Percentiles rank a stretch among this genome's conserved stretches.
Evolutionary conservation across 1,140 invertebrate genomes (phyloP).

Genomic region (Hylaeus volcanicus): DNA sequence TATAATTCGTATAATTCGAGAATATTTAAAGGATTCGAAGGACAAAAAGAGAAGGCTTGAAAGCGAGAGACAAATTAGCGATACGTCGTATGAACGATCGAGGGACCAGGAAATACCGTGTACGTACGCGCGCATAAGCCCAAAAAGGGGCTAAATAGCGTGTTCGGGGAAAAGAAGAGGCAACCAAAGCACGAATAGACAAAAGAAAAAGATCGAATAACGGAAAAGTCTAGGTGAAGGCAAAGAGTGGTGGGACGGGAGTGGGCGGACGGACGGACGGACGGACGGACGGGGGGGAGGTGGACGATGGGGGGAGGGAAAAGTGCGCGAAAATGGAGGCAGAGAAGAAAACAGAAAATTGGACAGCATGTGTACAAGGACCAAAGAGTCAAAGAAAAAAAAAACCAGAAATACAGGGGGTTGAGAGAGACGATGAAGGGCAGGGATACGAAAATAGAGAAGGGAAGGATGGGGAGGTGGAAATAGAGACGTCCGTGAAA

Average conservation of each 20-base stretch:
- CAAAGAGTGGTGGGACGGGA: no score
- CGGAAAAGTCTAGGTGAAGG: no score
- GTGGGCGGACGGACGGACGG: no score
- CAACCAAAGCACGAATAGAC: background rate
- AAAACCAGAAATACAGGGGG: slow-evolving; percentile 22
- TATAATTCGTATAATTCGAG: no score
- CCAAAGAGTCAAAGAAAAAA: slow-evolving; percentile 26
- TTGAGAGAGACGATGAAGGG: background rate
- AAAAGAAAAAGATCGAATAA: slow-evolving; percentile 16
- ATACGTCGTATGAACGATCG: background rate
- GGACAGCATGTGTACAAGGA: slow-evolving; percentile 15
- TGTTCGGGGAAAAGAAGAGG: background rate
- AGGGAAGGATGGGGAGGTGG: slow-evolving; percentile 13
- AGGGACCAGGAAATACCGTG: background rate
- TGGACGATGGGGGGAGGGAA: background rate
- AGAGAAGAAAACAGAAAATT: slow-evolving; percentile 21
- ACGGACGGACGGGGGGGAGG: background rate
- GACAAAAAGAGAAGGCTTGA: background rate
- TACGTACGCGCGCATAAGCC: background rate
- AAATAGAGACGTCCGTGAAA: slow-evolving; percentile 5
- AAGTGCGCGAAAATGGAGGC: background rate
- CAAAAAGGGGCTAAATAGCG: background rate
- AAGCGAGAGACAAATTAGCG: background rate
- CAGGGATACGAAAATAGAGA: slow-evolving; percentile 13
- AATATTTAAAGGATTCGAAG: no score